These are phyloP conservation scores for Acanthurus lineatus DNA, from an alignment of 2,797 vertebrate genomes.

Conservation along the genomic window DNA sequence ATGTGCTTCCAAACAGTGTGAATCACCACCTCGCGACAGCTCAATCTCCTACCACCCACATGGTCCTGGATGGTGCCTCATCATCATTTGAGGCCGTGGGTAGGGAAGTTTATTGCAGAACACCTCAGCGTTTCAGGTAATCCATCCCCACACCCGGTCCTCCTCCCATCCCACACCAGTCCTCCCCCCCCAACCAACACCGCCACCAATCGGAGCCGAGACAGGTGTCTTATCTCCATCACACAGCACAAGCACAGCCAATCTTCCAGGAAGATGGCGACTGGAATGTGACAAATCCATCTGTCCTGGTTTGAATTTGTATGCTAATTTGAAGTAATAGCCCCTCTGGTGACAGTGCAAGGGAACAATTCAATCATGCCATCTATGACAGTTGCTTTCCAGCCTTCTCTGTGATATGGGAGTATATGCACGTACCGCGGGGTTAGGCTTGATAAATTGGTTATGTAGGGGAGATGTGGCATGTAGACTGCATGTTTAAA, in stretches of 20 bases:
- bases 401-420: slow-evolving; percentile 81
- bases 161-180: slow-evolving; percentile 55
- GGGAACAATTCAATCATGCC: slow-evolving; percentile 90
- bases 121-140: slow-evolving; percentile 81
- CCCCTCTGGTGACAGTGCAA: slow-evolving; percentile 89
- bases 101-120: slow-evolving; percentile 81
- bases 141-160: slow-evolving; percentile 68
- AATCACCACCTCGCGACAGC: slow-evolving; percentile 73
- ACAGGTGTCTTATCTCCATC: slow-evolving; percentile 90
- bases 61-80: slow-evolving; percentile 77
- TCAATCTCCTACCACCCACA: slow-evolving; percentile 77
- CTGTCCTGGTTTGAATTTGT: slow-evolving; percentile 91
- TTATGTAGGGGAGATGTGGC: slow-evolving; percentile 76
- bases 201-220: slow-evolving; percentile 73
- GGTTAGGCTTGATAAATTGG: slow-evolving; percentile 85
- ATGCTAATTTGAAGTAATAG: slow-evolving; percentile 93
- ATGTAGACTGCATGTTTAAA: slow-evolving; percentile 81
- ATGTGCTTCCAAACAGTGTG: slow-evolving; percentile 74
- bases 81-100: slow-evolving; percentile 79
- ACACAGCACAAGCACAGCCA: slow-evolving; percentile 85
- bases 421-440: slow-evolving; percentile 75
- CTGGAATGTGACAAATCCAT: slow-evolving; percentile 91
- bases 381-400: slow-evolving; percentile 86
- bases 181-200: slow-evolving; percentile 32
- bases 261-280: slow-evolving; percentile 87